phyloP scores from a whole-genome alignment of 2,888 invertebrate genomes.

The Bellardia bayeri region DNA sequence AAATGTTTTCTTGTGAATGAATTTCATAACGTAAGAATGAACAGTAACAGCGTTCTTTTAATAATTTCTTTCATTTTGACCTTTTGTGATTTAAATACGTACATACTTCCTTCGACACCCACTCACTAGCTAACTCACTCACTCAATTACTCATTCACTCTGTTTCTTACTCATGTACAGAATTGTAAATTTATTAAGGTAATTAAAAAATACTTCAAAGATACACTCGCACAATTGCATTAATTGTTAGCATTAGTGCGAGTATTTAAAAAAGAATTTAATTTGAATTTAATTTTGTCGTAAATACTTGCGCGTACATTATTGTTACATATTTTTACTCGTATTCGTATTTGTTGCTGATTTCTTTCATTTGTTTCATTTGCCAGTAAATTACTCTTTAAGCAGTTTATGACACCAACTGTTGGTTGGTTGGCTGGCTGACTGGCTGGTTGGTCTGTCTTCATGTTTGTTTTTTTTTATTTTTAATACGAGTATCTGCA shows the following conservation, averaged over 20 bases:
- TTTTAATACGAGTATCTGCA: neutral
- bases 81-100: neutral
- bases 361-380: conserved; percentile 3
- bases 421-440: conserved; percentile 1
- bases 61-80: neutral
- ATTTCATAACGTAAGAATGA: neutral
- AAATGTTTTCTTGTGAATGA: too few relatives aligned
- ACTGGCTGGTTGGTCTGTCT: neutral
- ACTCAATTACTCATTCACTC: too few relatives aligned
- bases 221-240: neutral
- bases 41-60: neutral
- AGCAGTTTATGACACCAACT: conserved; percentile 29
- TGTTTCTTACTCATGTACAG: neutral
- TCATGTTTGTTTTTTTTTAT: neutral
- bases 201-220: conserved; percentile 8
- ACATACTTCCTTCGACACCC: neutral
- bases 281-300: conserved; percentile 8
- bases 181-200: neutral
- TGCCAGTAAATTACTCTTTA: conserved; percentile 30
- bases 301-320: neutral
- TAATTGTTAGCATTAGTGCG: neutral
- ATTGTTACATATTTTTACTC: neutral
- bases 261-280: conserved; percentile 8
- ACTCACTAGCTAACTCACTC: neutral
- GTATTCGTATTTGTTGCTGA: conserved; percentile 3